A percentile compares a stretch with the other conserved stretches of the same genome.
Evolutionary conservation across 2,797 vertebrate species (phyloP).

Genomic region (Melanotaenia parkinsoni): DNA sequence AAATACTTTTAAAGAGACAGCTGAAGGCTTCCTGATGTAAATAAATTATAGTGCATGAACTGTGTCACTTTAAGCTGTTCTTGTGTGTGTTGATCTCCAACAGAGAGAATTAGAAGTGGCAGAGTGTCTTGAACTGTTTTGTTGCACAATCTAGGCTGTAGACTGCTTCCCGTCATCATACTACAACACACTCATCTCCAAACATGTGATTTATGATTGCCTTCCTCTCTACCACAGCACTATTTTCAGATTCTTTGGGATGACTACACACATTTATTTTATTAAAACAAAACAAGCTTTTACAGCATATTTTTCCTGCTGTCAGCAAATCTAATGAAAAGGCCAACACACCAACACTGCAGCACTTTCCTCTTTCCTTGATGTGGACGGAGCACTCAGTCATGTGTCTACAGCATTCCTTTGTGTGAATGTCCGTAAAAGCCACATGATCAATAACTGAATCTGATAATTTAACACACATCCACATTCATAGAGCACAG

Average conservation of each 20-base stretch:
- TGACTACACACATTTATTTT: slow-evolving; percentile 61
- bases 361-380: not conserved
- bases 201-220: slow-evolving; percentile 81
- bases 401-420: not conserved
- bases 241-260: slow-evolving; percentile 72
- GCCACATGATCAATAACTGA: not conserved
- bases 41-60: no score
- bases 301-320: not conserved
- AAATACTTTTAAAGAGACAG: no score
- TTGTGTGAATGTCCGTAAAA: not conserved
- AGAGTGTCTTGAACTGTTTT: no score
- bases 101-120: no score
- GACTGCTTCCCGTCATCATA: not conserved
- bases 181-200: slow-evolving; percentile 44
- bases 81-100: no score
- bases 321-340: slow-evolving; percentile 3
- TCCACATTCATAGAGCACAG: no score
- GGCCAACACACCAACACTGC: not conserved
- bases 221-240: slow-evolving; percentile 87
- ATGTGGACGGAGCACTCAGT: not conserved
- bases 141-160: slow-evolving; percentile 46
- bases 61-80: no score
- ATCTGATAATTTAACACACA: no score
- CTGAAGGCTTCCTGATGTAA: no score
- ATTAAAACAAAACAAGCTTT: not conserved